A percentile compares a stretch with the other conserved stretches of the same genome.
phyloP scores from a whole-genome alignment of 2,888 invertebrate genomes.

The Volucella zonaria region DNA sequence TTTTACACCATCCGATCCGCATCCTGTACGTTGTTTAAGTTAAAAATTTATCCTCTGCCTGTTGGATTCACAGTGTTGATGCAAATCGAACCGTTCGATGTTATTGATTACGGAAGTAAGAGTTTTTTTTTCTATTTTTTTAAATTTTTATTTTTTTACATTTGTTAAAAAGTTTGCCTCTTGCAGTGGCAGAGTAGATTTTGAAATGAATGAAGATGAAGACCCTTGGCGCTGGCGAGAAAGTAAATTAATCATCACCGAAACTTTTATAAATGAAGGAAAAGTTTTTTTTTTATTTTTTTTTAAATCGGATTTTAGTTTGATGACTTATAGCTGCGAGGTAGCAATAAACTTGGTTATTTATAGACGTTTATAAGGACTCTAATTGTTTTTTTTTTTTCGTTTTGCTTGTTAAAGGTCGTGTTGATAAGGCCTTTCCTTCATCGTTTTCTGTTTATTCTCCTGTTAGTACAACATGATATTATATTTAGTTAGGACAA shows the following conservation, averaged over 20 bases:
- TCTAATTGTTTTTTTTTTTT: too few species aligned
- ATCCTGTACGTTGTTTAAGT: slow-evolving; percentile 7
- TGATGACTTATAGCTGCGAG: slow-evolving; percentile 4
- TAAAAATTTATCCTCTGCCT: slow-evolving; percentile 6
- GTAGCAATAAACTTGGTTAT: neutral
- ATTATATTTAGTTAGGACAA: too few species aligned
- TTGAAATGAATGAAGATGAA: neutral
- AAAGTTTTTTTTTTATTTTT: neutral
- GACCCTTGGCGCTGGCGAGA: neutral
- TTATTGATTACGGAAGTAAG: slow-evolving; percentile 8
- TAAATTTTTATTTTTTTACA: neutral
- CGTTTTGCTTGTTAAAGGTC: too few species aligned
- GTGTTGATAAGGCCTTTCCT: too few species aligned
- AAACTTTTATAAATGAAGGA: neutral
- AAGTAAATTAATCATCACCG: slow-evolving; percentile 10
- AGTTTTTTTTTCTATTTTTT: neutral
- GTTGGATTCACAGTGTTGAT: slow-evolving; percentile 5
- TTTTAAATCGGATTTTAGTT: neutral
- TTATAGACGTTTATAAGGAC: neutral
- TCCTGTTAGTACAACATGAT: too few species aligned
- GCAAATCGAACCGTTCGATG: slow-evolving; percentile 9
- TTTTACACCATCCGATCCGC: neutral
- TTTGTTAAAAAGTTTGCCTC: slow-evolving; percentile 7
- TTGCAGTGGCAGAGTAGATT: neutral
- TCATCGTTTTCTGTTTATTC: too few species aligned